Evolutionary conservation across 2,888 invertebrate species (phyloP), one percentile per base, ranked within the genome.

Genomic region (Caenorhabditis sp.): DNA sequence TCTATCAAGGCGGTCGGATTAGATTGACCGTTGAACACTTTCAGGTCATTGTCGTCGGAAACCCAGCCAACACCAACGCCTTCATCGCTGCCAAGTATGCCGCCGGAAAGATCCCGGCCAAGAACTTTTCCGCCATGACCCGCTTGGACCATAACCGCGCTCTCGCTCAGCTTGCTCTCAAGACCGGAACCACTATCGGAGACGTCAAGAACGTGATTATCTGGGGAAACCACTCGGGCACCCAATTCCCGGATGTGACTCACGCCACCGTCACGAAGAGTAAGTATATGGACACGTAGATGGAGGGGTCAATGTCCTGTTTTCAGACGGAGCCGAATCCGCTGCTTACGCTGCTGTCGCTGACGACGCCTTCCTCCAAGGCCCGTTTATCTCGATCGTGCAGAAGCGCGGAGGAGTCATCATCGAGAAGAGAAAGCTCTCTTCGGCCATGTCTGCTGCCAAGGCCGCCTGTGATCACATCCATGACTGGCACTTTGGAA

Each of bases 191-290:
- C 17, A 79, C 86, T 9, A 83, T 95, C 27, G 92, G 93, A 76
- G 92, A 93, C 88, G 94, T 97, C 0, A 93, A 93, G 87, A 96
- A 96, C 89, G 93, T 96, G 15, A 94, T 96, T 78, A 98, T 99
- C 90, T 99, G 99, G 99, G 99, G 99, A 48, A 99, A 99, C 91
- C 99, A 99, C 90, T 98, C 98, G 0, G 95, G 95, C 5, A 99
- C 99, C 8, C 98, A 99, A 91, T 98, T 94, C 90, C 98, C 99
- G 6, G 99, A 99, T 91, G 94, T 94, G 0, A 92, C 92, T 27
- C 90, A 90, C 79, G 91, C 91, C 35, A 87, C 83, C 46, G 90
- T 89, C 11, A 82, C 55, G 27, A 82, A 89, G 37, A 82, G 86
- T 63, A 11, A 20, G 32, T 27, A n/a, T n/a, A n/a, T n/a, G n/a